A percentile compares a stretch with the other conserved stretches of the same genome.
phyloP scores from a whole-genome alignment of 2,888 invertebrate species.

The Drosophila demipolita region DNA sequence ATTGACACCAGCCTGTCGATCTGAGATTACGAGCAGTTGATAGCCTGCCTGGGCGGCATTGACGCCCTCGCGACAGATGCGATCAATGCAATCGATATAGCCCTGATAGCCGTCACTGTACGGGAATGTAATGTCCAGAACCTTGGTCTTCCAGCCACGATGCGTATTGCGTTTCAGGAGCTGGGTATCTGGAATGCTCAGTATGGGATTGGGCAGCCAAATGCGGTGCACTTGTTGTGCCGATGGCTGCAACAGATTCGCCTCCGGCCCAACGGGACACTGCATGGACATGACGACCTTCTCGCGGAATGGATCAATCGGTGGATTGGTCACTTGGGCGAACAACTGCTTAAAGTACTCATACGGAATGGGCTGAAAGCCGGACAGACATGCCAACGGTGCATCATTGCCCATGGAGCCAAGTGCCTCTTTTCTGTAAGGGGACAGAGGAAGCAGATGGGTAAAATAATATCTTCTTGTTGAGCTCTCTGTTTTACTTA shows the following conservation, averaged over 20 bases:
- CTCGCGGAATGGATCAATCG: conserved; percentile 99
- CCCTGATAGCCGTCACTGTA: conserved; percentile 90
- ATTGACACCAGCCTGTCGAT: conserved; percentile 88
- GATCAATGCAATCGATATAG: conserved; percentile 91
- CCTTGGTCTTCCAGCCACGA: conserved; percentile 94
- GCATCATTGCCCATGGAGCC: conserved; percentile 99
- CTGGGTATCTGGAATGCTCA: conserved; percentile 95
- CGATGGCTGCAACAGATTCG: conserved; percentile 96
- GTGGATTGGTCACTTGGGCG: conserved; percentile 99
- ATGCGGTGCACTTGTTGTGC: conserved; percentile 94
- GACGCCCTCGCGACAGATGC: conserved; percentile 92
- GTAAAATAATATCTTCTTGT: neutral
- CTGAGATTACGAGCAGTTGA: conserved; percentile 95
- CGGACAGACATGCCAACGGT: conserved; percentile 97
- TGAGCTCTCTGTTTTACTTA: conserved; percentile 85
- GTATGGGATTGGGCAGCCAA: conserved; percentile 96
- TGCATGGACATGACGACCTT: conserved; percentile 99
- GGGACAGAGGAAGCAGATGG: neutral
- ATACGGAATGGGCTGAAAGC: conserved; percentile 97
- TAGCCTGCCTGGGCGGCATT: conserved; percentile 91
- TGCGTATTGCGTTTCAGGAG: conserved; percentile 93
- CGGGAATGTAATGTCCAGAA: conserved; percentile 95
- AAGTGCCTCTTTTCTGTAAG: conserved; percentile 95
- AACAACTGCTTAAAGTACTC: conserved; percentile 99
- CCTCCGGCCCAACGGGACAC: conserved; percentile 98